Conservation (phyloP, 2,888 invertebrate genomes). For the Ormyrus thymus region DNA sequence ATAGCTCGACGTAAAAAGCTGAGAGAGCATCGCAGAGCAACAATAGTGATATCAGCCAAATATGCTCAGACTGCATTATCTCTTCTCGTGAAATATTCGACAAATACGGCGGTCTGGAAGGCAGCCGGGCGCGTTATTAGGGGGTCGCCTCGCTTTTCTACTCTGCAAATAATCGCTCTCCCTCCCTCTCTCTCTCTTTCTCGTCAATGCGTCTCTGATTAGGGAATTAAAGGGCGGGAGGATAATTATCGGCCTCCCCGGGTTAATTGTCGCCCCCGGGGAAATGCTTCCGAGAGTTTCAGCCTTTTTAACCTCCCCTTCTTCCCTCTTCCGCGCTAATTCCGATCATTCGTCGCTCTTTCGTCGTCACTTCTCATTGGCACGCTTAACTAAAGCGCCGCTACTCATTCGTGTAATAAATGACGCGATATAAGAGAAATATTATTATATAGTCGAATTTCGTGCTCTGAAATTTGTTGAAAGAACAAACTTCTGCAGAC, state of each 20-base stretch:
- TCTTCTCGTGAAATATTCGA: conserved; percentile 39
- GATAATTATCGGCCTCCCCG: conserved; percentile 51
- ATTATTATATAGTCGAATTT: neutral
- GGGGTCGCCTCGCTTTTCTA: conserved; percentile 26
- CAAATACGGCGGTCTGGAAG: conserved; percentile 28
- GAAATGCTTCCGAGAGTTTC: conserved; percentile 24
- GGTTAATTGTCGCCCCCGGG: conserved; percentile 54
- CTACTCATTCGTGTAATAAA: conserved; percentile 41
- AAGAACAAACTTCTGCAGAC: neutral
- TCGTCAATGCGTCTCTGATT: conserved; percentile 55
- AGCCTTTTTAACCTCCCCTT: conserved; percentile 28
- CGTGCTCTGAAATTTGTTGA: conserved; percentile 21
- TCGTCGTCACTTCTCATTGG: conserved; percentile 44
- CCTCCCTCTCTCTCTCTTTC: conserved; percentile 1
- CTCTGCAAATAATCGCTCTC: conserved; percentile 16
- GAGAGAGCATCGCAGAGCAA: too few relatives aligned
- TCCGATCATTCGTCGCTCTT: conserved; percentile 24
- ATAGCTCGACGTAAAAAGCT: too few relatives aligned
- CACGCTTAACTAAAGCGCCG: conserved; percentile 20
- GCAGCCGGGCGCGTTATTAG: conserved; percentile 36
- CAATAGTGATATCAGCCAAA: neutral
- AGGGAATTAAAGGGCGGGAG: conserved; percentile 54
- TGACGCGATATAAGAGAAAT: conserved; percentile 1
- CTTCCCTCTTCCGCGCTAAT: conserved; percentile 8
- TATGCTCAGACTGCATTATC: conserved; percentile 42